Evolutionary conservation across 2,797 vertebrate genomes (phyloP).

Genomic region (Halcyon smyrnensis): DNA sequence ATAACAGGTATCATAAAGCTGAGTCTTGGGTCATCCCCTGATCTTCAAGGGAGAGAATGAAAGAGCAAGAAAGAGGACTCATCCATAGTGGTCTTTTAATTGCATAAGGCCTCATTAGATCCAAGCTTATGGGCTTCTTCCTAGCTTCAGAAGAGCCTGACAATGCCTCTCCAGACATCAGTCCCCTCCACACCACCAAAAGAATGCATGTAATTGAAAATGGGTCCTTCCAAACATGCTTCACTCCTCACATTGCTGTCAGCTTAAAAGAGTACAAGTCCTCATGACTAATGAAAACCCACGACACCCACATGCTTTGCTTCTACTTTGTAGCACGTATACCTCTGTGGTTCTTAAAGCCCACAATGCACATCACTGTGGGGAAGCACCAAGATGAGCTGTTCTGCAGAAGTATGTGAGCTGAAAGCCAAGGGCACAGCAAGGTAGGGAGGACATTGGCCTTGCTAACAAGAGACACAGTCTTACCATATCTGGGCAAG

Average conservation of each 20-base stretch:
- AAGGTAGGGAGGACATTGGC: background rate
- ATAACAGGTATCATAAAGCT: conserved; percentile 88
- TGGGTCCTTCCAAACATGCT: background rate
- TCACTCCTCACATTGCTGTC: background rate
- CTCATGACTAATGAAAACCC: background rate
- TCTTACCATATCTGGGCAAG: background rate
- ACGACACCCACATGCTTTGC: background rate
- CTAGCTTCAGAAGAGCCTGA: background rate
- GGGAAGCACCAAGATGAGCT: background rate
- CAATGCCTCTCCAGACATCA: background rate
- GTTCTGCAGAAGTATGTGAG: background rate
- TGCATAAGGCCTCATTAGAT: background rate
- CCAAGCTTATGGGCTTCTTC: background rate
- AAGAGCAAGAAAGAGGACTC: background rate
- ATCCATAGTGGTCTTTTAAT: background rate
- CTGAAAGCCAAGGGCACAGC: background rate
- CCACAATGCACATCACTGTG: fast-evolving
- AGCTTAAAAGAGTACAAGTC: background rate
- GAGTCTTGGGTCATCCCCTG: background rate
- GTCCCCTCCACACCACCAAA: background rate
- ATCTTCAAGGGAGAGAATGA: background rate
- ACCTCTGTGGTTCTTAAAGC: background rate
- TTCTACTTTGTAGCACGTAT: background rate
- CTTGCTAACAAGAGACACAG: background rate
- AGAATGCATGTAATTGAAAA: background rate